A percentile compares a stretch with the other conserved stretches of the same genome.
Evolutionary conservation across 2,888 invertebrate species (phyloP).

Genomic region (Netelia virgata): DNA sequence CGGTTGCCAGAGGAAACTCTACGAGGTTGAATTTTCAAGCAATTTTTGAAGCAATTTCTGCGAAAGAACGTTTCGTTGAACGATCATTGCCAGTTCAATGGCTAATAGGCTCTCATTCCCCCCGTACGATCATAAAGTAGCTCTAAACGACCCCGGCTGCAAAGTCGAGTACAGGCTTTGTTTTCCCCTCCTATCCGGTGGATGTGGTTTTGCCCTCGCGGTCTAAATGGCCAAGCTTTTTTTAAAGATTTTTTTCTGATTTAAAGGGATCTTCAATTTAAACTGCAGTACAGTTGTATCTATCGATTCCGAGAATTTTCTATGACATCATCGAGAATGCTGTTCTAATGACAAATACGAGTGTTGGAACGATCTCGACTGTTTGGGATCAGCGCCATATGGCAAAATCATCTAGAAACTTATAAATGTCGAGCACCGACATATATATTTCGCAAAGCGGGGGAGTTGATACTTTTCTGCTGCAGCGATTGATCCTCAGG

Average conservation of each 20-base stretch:
- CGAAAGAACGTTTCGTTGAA: not conserved
- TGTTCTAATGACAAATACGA: slow-evolving; percentile 29
- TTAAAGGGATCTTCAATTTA: slow-evolving; percentile 1
- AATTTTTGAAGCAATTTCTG: slow-evolving; percentile 35
- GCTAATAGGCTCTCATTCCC: slow-evolving; percentile 58
- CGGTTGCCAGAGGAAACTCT: not conserved
- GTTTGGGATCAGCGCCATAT: slow-evolving; percentile 52
- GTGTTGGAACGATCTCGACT: slow-evolving; percentile 26
- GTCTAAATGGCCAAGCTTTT: not conserved
- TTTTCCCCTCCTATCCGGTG: slow-evolving; percentile 55
- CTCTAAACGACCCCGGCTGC: slow-evolving; percentile 48
- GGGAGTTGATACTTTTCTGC: not conserved
- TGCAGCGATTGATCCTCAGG: not conserved
- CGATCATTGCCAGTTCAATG: slow-evolving; percentile 57
- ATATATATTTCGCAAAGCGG: slow-evolving; percentile 3
- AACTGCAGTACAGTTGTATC: not conserved
- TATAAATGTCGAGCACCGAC: not conserved
- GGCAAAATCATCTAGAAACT: slow-evolving; percentile 48
- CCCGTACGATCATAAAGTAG: slow-evolving; percentile 35
- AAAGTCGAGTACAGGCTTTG: slow-evolving; percentile 45
- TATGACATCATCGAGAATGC: slow-evolving; percentile 47
- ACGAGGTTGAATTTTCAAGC: slow-evolving; percentile 8
- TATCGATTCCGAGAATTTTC: not conserved
- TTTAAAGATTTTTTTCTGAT: not conserved
- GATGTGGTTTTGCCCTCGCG: slow-evolving; percentile 37